Conservation (phyloP, 2,888 invertebrate species). For the Caenorhabditis sp. region DNA sequence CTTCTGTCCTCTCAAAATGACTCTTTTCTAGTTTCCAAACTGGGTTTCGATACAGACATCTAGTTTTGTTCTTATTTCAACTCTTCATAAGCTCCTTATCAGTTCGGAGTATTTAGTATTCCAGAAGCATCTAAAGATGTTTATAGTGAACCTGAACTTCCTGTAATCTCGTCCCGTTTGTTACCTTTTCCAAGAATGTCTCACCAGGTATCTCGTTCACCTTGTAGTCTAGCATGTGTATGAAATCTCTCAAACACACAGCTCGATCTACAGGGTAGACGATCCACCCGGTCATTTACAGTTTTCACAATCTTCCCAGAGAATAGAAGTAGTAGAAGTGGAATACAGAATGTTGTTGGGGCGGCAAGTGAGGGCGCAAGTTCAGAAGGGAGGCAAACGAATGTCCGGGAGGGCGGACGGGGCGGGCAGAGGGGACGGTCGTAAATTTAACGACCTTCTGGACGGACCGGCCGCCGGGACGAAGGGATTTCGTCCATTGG, state of each 20-base stretch:
- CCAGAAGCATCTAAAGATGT: too few relatives aligned
- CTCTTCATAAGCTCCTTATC: not conserved
- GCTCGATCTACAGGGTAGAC: constrained; percentile 68
- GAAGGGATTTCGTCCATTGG: constrained; percentile 50
- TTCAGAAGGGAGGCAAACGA: constrained; percentile 23
- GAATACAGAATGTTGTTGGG: constrained; percentile 21
- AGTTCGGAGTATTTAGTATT: too few relatives aligned
- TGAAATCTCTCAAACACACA: constrained; percentile 49
- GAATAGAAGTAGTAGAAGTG: too few relatives aligned
- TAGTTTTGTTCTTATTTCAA: not conserved
- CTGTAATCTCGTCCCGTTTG: too few relatives aligned
- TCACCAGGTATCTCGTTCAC: constrained; percentile 41
- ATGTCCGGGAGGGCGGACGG: constrained; percentile 53
- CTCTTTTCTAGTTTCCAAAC: not conserved
- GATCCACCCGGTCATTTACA: constrained; percentile 7
- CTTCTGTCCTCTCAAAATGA: constrained; percentile 10
- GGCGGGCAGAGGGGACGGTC: constrained; percentile 48
- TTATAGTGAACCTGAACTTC: too few relatives aligned
- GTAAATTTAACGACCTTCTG: constrained; percentile 64
- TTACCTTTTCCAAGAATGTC: not conserved
- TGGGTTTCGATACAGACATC: too few relatives aligned
- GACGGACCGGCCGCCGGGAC: constrained; percentile 35
- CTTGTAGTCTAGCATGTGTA: constrained; percentile 61
- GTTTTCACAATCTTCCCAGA: constrained; percentile 8
- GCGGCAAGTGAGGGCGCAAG: constrained; percentile 17